A percentile compares a stretch with the other conserved stretches of the same genome.
phyloP scores from a whole-genome alignment of 2,113 vertebrate species.

The Pedionomus torquatus region DNA sequence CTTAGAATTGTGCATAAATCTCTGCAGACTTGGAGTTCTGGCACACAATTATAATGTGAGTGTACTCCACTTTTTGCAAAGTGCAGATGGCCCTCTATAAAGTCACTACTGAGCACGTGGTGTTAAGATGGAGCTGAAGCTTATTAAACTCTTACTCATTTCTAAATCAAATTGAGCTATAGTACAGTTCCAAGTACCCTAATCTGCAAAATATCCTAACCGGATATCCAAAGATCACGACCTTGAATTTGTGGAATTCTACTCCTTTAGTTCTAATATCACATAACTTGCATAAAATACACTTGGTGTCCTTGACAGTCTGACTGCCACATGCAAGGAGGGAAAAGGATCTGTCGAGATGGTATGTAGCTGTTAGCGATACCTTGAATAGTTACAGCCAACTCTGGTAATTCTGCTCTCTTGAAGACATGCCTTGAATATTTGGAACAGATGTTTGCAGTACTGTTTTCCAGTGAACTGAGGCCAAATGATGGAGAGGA shows the following conservation, averaged over 20 bases:
- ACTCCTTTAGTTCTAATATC: neutral
- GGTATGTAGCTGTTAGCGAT: neutral
- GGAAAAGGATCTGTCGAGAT: neutral
- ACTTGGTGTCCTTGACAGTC: neutral
- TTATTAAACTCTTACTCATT: neutral
- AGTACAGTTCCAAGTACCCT: neutral
- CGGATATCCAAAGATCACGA: neutral
- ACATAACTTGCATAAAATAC: neutral
- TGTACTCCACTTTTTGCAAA: rapidly evolving
- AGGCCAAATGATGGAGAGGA: neutral
- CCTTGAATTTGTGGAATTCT: neutral
- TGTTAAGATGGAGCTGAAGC: neutral
- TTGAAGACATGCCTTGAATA: neutral
- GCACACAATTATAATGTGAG: neutral
- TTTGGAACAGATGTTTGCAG: neutral
- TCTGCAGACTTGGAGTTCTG: neutral
- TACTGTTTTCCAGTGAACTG: neutral
- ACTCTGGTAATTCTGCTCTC: neutral
- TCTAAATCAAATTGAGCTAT: neutral
- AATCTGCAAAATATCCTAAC: neutral
- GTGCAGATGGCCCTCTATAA: neutral
- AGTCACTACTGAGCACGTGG: neutral
- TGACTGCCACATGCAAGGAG: neutral
- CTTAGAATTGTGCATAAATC: neutral
- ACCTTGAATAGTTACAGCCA: neutral